phyloP scores from a whole-genome alignment of 2,888 invertebrate species.

The Diaperis boleti region DNA sequence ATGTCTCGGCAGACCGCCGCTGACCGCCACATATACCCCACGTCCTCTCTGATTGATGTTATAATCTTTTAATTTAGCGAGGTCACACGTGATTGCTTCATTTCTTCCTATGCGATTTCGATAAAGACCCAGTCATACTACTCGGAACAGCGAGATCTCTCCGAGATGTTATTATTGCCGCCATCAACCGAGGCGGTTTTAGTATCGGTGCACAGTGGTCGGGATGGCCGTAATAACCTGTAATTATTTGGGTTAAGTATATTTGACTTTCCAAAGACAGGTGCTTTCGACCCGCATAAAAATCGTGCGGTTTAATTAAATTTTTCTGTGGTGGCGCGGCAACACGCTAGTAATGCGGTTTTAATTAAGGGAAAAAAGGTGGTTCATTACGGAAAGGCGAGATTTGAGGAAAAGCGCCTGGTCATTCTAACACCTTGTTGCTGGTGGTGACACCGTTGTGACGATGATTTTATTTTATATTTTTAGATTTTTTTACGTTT shows the following conservation, averaged over 20 bases:
- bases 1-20: slow-evolving; percentile 53
- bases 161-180: too few relatives aligned
- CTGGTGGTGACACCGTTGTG: too few relatives aligned
- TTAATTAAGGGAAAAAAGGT: not conserved
- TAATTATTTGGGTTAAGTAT: slow-evolving; percentile 4
- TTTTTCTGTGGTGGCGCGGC: not conserved
- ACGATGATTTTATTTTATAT: too few relatives aligned
- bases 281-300: not conserved
- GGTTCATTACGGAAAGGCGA: not conserved
- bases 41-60: slow-evolving; percentile 49
- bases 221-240: not conserved
- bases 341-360: not conserved
- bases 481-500: too few relatives aligned
- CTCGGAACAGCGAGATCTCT: too few relatives aligned
- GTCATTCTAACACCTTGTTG: too few relatives aligned
- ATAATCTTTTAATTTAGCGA: slow-evolving; percentile 49
- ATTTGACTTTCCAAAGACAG: slow-evolving; percentile 1
- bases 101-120: slow-evolving; percentile 22
- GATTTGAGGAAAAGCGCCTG: too few relatives aligned
- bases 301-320: not conserved
- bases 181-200: too few relatives aligned
- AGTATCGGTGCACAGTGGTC: not conserved
- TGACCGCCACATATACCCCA: slow-evolving; percentile 43
- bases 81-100: slow-evolving; percentile 48
- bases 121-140: too few relatives aligned